Percentiles rank a stretch among this genome's conserved stretches.
phyloP scores from a whole-genome alignment of 1,140 invertebrate genomes.

The Galendromus occidentalis region DNA sequence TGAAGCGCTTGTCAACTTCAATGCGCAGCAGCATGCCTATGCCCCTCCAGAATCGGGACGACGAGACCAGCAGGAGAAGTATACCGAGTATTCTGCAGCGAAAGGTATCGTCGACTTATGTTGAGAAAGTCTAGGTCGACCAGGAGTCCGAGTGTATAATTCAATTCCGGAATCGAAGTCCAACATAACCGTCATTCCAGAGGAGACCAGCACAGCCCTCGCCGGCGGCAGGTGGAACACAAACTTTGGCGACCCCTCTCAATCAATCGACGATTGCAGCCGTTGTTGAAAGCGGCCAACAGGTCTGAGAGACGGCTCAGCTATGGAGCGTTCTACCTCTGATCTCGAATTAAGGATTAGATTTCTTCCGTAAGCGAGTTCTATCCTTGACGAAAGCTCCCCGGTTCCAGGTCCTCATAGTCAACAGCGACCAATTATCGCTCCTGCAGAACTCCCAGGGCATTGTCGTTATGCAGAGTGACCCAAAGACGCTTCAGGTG shows the following conservation, averaged over 20 bases:
- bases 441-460: conserved; percentile 1
- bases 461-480: conserved; percentile 8
- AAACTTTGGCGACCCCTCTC: neutral
- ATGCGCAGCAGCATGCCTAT: neutral
- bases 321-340: neutral
- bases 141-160: no score
- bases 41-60: no score
- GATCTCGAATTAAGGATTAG: neutral
- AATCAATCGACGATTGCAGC: neutral
- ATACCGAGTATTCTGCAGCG: no score
- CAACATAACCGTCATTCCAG: no score
- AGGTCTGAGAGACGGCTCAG: neutral
- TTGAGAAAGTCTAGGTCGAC: no score
- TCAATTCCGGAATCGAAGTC: no score
- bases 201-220: no score
- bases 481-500: conserved; percentile 4
- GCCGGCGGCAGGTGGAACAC: no score
- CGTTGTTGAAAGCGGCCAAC: conserved; percentile 1
- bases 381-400: neutral
- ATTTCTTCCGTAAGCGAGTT: neutral
- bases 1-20: neutral
- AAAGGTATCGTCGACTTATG: no score
- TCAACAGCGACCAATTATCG: conserved; percentile 1
- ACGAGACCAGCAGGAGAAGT: no score
- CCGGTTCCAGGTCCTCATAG: neutral